These are phyloP conservation scores for Pararge aegeria DNA, from an alignment of 1,140 invertebrate genomes.

Conservation along the genomic window DNA sequence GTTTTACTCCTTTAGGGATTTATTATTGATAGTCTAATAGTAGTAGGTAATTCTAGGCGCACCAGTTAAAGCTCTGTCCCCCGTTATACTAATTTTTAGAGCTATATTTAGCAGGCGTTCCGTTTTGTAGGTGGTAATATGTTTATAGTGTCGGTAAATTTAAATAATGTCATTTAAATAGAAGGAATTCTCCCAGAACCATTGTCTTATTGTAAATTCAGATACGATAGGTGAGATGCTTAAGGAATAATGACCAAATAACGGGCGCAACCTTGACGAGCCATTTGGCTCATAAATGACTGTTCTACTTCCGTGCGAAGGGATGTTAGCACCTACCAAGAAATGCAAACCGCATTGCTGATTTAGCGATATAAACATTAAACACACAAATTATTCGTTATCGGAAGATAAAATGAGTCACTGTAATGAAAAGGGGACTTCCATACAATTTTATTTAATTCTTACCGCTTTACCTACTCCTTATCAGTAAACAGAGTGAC, in stretches of 20 bases:
- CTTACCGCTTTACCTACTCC: no score
- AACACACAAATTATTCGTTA: slow-evolving; percentile 29
- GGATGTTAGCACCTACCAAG: slow-evolving; percentile 27
- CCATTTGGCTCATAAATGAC: slow-evolving; percentile 38
- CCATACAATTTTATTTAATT: not conserved
- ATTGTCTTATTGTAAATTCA: slow-evolving; percentile 40
- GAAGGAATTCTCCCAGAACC: slow-evolving; percentile 25
- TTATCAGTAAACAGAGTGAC: no score
- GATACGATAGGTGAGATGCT: slow-evolving; percentile 38
- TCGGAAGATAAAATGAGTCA: slow-evolving; percentile 30
- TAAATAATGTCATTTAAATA: slow-evolving; percentile 4
- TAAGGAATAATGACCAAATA: slow-evolving; percentile 44
- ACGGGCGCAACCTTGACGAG: slow-evolving; percentile 34
- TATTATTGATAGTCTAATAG: no score
- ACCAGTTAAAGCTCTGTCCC: no score
- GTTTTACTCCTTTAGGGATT: no score
- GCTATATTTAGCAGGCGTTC: no score
- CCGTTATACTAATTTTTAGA: no score
- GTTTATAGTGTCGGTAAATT: no score
- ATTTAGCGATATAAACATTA: slow-evolving; percentile 19
- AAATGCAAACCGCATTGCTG: slow-evolving; percentile 22
- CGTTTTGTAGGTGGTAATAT: no score
- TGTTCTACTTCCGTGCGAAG: slow-evolving; percentile 25
- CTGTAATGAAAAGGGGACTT: slow-evolving; percentile 25
- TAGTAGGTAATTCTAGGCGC: no score